phyloP scores from a whole-genome alignment of 2,888 invertebrate species.

The Lasioglossum vierecki region DNA sequence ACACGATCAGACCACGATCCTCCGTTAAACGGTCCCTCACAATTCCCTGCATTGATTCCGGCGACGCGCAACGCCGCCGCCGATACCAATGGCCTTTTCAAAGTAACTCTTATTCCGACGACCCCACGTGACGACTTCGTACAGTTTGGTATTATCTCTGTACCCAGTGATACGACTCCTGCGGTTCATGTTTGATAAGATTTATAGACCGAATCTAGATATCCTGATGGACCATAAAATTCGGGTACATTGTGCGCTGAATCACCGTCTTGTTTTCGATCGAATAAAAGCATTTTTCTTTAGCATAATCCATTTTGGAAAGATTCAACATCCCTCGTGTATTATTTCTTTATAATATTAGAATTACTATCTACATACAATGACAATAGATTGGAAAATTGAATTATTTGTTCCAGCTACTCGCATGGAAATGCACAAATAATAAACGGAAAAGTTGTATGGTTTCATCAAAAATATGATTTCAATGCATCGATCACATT shows the following conservation, averaged over 20 bases:
- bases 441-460: not conserved
- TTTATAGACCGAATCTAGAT: constrained; percentile 7
- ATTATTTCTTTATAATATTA: not conserved
- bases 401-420: not conserved
- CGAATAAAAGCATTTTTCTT: not conserved
- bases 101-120: constrained; percentile 41
- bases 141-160: constrained; percentile 21
- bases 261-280: not conserved
- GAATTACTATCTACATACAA: not conserved
- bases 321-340: not conserved
- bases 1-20: constrained; percentile 8
- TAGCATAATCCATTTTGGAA: not conserved
- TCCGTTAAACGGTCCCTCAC: constrained; percentile 34
- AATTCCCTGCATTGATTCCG: constrained; percentile 42
- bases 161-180: not conserved
- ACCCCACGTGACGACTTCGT: constrained; percentile 30
- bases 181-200: constrained; percentile 1
- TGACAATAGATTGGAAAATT: not conserved
- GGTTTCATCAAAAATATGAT: not conserved
- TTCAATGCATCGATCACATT: not conserved
- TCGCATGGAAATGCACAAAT: not conserved
- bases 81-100: constrained; percentile 33
- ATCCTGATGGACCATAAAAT: not conserved
- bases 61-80: constrained; percentile 19
- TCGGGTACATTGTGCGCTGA: not conserved